These are phyloP conservation scores for Zeuzera pyrina DNA, from an alignment of 2,888 invertebrate genomes.

Conservation along the genomic window DNA sequence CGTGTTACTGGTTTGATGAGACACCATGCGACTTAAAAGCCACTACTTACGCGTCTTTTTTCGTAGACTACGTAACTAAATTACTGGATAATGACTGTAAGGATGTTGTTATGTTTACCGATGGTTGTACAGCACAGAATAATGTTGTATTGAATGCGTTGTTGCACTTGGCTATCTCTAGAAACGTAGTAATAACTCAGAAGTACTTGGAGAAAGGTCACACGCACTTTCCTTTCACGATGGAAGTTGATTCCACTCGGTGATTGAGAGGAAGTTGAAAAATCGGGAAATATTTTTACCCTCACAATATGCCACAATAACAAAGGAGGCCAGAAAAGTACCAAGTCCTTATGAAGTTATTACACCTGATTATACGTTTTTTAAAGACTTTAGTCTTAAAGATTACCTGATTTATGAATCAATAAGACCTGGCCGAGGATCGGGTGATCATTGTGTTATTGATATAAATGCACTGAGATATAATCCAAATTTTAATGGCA, in stretches of 20 bases:
- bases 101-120: constrained; percentile 13
- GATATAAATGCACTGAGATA: constrained; percentile 12
- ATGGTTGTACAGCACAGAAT: constrained; percentile 26
- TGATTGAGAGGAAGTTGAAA: constrained; percentile 34
- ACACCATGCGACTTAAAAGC: constrained; percentile 20
- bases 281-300: too few relatives aligned
- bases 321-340: constrained; percentile 16
- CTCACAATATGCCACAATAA: too few relatives aligned
- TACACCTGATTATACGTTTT: constrained; percentile 17
- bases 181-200: too few relatives aligned
- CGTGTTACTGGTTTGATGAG: too few relatives aligned
- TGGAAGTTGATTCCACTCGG: constrained; percentile 29
- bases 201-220: too few relatives aligned
- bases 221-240: too few relatives aligned
- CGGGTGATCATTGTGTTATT: constrained; percentile 11
- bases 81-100: constrained; percentile 14
- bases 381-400: constrained; percentile 16
- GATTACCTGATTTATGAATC: constrained; percentile 14
- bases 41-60: constrained; percentile 21
- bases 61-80: constrained; percentile 18
- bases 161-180: constrained; percentile 15
- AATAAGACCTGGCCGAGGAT: constrained; percentile 15
- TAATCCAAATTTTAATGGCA: constrained; percentile 9
- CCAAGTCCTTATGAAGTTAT: constrained; percentile 17
- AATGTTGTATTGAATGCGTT: constrained; percentile 20